phyloP scores from a whole-genome alignment of 2,888 invertebrate genomes.

The Chloroclystis v-ata region DNA sequence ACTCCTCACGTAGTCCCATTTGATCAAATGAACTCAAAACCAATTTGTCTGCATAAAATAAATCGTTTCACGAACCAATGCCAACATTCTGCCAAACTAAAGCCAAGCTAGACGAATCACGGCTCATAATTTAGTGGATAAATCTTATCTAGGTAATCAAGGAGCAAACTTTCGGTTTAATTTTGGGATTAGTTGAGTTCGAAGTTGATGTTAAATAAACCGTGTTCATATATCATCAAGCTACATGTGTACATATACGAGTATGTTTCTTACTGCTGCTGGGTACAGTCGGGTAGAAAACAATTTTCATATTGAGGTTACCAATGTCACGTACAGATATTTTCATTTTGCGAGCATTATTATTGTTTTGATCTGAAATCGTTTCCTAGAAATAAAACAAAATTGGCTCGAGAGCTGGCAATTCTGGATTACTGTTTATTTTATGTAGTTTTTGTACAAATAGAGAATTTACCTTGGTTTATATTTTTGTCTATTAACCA shows the following conservation, averaged over 20 bases:
- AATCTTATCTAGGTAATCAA: too few relatives aligned
- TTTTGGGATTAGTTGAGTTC: slow-evolving; percentile 39
- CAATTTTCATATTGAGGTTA: background rate
- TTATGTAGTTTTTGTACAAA: too few relatives aligned
- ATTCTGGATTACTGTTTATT: too few relatives aligned
- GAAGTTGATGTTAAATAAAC: slow-evolving; percentile 46
- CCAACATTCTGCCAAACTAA: slow-evolving; percentile 21
- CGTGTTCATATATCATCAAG: slow-evolving; percentile 46
- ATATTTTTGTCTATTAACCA: too few relatives aligned
- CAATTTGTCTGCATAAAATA: slow-evolving; percentile 11
- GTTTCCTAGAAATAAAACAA: background rate
- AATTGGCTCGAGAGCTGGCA: too few relatives aligned
- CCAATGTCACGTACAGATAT: too few relatives aligned
- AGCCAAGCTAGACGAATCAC: slow-evolving; percentile 23
- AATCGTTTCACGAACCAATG: slow-evolving; percentile 15
- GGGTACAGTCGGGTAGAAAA: background rate
- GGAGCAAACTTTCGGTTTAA: slow-evolving; percentile 33
- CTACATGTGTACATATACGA: too few relatives aligned
- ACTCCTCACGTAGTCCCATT: too few relatives aligned
- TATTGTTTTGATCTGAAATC: too few relatives aligned
- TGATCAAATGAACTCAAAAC: slow-evolving; percentile 7
- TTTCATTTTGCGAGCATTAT: too few relatives aligned
- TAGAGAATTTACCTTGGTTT: too few relatives aligned
- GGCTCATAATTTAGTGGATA: slow-evolving; percentile 27
- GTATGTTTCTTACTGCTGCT: too few relatives aligned